Conservation (phyloP, 2,888 invertebrate species). For the Drosophila histrio region DNA sequence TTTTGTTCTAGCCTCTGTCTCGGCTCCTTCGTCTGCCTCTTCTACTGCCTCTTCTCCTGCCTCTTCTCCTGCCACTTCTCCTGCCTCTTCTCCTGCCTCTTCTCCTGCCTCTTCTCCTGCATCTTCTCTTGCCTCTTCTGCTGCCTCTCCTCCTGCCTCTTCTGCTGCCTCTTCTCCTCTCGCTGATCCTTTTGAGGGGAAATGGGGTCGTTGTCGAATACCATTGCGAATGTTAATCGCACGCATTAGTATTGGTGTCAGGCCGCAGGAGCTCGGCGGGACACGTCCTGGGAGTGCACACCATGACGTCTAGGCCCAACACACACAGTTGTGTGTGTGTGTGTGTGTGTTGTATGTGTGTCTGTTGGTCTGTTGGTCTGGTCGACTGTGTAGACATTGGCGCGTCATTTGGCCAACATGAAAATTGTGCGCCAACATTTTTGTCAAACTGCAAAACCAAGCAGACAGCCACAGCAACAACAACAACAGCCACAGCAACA, state of each 20-base stretch:
- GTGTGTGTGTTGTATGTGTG: slow-evolving; percentile 8
- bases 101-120: not conserved
- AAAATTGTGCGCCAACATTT: slow-evolving; percentile 67
- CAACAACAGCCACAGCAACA: slow-evolving; percentile 7
- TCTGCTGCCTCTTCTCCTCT: not conserved
- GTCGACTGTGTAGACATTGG: slow-evolving; percentile 47
- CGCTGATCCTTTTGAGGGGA: not conserved
- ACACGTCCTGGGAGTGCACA: slow-evolving; percentile 46
- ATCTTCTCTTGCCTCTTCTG: not conserved
- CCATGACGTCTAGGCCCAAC: slow-evolving; percentile 27
- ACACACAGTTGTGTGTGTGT: slow-evolving; percentile 1
- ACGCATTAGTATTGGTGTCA: slow-evolving; percentile 76
- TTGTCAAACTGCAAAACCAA: slow-evolving; percentile 56
- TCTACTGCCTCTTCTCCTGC: not conserved
- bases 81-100: not conserved
- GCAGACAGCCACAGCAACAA: slow-evolving; percentile 31
- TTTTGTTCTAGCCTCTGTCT: not conserved
- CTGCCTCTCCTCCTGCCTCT: not conserved
- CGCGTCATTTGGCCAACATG: slow-evolving; percentile 67
- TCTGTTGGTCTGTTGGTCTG: slow-evolving; percentile 4
- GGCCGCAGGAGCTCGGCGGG: slow-evolving; percentile 49
- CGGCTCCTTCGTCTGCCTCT: not conserved
- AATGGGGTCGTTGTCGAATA: slow-evolving; percentile 25
- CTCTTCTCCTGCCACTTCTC: not conserved
- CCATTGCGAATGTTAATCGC: slow-evolving; percentile 73